These are phyloP conservation scores for Actias luna DNA, from an alignment of 2,888 invertebrate species.

Conservation along the genomic window DNA sequence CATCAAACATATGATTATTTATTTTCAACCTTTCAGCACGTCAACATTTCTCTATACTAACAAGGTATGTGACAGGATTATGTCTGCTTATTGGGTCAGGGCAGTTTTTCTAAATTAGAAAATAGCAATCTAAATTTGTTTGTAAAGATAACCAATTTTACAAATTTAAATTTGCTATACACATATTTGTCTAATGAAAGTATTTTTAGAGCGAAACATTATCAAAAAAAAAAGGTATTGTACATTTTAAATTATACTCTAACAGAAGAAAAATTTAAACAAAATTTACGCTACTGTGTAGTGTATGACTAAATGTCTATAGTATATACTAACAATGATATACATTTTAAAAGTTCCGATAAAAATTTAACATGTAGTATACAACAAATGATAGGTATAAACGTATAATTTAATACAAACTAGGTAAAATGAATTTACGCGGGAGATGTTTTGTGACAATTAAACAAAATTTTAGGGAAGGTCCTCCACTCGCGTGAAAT, in stretches of 20 bases:
- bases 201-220: too few relatives aligned
- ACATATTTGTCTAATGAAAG: not conserved
- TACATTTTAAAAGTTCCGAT: not conserved
- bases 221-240: too few relatives aligned
- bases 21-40: too few relatives aligned
- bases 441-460: slow-evolving; percentile 26
- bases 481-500: slow-evolving; percentile 33
- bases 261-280: too few relatives aligned
- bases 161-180: not conserved
- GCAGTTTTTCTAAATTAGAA: too few relatives aligned
- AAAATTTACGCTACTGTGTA: too few relatives aligned
- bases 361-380: not conserved
- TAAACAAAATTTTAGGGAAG: slow-evolving; percentile 38
- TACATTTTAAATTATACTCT: too few relatives aligned
- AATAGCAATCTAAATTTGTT: not conserved
- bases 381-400: not conserved
- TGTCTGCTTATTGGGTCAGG: too few relatives aligned
- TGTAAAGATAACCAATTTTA: not conserved
- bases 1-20: too few relatives aligned
- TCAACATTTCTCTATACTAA: too few relatives aligned
- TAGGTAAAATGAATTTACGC: slow-evolving; percentile 8
- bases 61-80: too few relatives aligned
- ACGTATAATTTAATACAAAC: slow-evolving; percentile 7
- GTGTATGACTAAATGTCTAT: too few relatives aligned
- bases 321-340: not conserved